Conservation (phyloP, 2,888 invertebrate species). For the Apomyelois bistriatella region DNA sequence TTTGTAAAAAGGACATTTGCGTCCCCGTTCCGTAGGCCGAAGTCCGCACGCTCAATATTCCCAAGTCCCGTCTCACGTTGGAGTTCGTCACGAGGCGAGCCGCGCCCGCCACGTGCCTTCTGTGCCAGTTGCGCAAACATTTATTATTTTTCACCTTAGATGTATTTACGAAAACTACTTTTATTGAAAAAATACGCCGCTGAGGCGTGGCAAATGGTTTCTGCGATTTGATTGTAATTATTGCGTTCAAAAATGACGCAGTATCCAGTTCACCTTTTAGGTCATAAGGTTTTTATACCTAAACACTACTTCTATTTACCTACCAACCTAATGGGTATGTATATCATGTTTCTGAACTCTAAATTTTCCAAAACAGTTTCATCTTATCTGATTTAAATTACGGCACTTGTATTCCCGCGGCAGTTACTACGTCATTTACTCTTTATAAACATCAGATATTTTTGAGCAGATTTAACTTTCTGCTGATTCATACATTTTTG, state of each 20-base stretch:
- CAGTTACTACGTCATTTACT: background rate
- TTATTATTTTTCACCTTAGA: conserved; percentile 34
- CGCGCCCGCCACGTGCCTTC: conserved; percentile 36
- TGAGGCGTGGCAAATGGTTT: too few relatives aligned
- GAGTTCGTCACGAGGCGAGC: conserved; percentile 44
- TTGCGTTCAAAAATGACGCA: too few relatives aligned
- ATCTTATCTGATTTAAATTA: too few relatives aligned
- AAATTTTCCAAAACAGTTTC: too few relatives aligned
- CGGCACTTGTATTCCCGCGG: background rate
- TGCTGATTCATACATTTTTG: background rate
- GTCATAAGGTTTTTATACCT: too few relatives aligned
- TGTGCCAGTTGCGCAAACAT: conserved; percentile 41
- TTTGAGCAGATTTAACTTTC: too few relatives aligned
- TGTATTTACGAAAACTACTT: conserved; percentile 13
- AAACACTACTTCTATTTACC: too few relatives aligned
- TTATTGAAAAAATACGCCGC: background rate
- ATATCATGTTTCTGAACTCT: too few relatives aligned
- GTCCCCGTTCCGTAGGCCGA: conserved; percentile 12
- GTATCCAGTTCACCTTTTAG: too few relatives aligned
- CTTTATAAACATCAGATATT: too few relatives aligned
- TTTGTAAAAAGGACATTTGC: background rate
- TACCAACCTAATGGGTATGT: too few relatives aligned
- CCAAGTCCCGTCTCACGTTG: conserved; percentile 47
- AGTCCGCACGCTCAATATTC: conserved; percentile 13
- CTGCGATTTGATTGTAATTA: too few relatives aligned